Evolutionary conservation across 2,797 vertebrate genomes (phyloP).

Genomic region (Propithecus perrieri): DNA sequence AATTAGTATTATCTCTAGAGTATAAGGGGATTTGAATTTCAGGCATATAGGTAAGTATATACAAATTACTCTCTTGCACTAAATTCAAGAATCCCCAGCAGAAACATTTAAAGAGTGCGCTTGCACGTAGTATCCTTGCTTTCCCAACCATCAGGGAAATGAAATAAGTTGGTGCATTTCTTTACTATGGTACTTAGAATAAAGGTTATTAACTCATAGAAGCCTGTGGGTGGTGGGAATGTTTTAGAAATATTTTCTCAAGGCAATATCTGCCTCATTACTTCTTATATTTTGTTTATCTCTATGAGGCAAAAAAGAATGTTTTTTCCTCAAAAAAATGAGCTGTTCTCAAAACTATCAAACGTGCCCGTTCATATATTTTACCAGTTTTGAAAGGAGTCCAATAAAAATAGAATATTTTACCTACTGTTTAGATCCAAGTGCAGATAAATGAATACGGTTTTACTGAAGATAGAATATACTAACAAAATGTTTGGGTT

Average conservation of each 20-base stretch:
- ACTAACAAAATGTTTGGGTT: not conserved
- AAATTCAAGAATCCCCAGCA: not conserved
- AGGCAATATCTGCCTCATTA: not conserved
- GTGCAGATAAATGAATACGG: not conserved
- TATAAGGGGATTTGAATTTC: not conserved
- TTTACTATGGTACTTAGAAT: not conserved
- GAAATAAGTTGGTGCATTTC: not conserved
- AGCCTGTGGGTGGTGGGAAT: not conserved
- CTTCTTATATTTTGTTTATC: not conserved
- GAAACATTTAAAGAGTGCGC: not conserved
- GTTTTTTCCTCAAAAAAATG: not conserved
- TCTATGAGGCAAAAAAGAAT: not conserved
- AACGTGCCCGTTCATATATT: not conserved
- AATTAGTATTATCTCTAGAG: not conserved
- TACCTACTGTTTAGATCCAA: not conserved
- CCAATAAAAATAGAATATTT: not conserved
- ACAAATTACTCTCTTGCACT: not conserved
- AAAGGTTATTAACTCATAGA: not conserved
- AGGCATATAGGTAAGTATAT: rapidly evolving
- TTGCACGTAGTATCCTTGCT: rapidly evolving
- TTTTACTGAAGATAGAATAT: not conserved
- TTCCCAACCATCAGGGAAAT: not conserved
- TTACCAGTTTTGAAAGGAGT: not conserved
- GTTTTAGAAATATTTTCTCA: not conserved
- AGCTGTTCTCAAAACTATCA: not conserved